Evolutionary conservation across 1,140 invertebrate species (phyloP), one percentile per base, ranked within the genome.

Genomic region (Rhyzopertha dominica): DNA sequence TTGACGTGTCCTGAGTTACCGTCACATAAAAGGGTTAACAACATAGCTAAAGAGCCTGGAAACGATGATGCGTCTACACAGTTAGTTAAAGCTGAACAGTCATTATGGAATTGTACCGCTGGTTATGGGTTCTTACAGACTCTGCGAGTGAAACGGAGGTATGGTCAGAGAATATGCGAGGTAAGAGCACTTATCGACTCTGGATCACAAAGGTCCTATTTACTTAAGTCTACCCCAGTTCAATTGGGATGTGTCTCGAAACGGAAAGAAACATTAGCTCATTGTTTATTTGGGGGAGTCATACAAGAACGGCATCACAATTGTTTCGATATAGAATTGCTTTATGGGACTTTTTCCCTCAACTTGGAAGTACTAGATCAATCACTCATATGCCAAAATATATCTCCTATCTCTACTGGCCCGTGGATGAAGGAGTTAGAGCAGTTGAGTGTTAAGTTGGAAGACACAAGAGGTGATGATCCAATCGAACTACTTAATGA

Each of bases 401-500:
- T 53, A 1, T 2, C 23, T 8, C 22, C 38, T 8, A 12, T 50
- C 4, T 40, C 38, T 28, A 10, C 24, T 8, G 47, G 38, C 2
- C 29, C 29, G 9, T 50, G 51, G 43, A 34, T 46, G 9, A 9
- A 50, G 17, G 43, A 49, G 24, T 34, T 53, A 12, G 9, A 29
- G 1, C 1, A 2, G 0, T 7, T 35, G 17, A 20, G 23, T 31
- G 47, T 53, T 9, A 9, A 20, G 4, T 7, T 53, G 12, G 26
- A 31, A 7, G 49, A 51, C 28, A 5, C 24, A 5, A 4, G 5
- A 2, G 28, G 12, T 24, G 1, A n/a, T 2, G 26, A 16, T 25
- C 44, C 32, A 10, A 43, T 52, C 8, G 32, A 47, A 18, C 4
- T 52, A n/a, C 30, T 51, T 12, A 47, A 47, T 9, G 44, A 39